Conservation (phyloP, 1,140 invertebrate species). For the Drosophila azteca region DNA sequence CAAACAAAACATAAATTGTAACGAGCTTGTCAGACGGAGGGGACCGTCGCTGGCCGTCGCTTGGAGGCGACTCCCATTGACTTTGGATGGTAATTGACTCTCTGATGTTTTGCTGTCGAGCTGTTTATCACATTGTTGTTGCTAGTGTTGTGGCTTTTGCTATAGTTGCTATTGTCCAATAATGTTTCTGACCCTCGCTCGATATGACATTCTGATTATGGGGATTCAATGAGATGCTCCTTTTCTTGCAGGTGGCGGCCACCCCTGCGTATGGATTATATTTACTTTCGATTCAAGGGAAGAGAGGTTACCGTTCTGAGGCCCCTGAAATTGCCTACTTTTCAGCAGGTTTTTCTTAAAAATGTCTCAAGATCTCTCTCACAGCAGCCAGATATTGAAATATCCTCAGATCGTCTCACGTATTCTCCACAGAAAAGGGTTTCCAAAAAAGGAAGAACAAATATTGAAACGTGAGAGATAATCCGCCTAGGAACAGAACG, state of each 20-base stretch:
- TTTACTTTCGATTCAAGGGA: neutral
- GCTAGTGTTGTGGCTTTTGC: constrained; percentile 47
- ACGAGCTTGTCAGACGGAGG: constrained; percentile 52
- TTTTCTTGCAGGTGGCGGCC: neutral
- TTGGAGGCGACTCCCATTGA: constrained; percentile 7
- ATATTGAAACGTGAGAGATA: constrained; percentile 38
- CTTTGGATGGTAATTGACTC: constrained; percentile 54
- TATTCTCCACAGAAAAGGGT: too few species aligned
- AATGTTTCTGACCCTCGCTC: constrained; percentile 22
- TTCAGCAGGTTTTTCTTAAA: too few species aligned
- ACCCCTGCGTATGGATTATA: constrained; percentile 44
- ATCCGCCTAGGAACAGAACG: constrained; percentile 30
- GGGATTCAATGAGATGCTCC: constrained; percentile 13
- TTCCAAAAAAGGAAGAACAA: neutral
- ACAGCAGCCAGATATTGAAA: too few species aligned
- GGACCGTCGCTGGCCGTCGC: constrained; percentile 1
- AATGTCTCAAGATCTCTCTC: too few species aligned
- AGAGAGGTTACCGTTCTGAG: too few species aligned
- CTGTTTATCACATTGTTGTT: constrained; percentile 59
- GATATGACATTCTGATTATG: constrained; percentile 24
- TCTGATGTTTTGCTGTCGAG: constrained; percentile 51
- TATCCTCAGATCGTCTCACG: too few species aligned
- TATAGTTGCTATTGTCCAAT: constrained; percentile 46
- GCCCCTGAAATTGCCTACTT: too few species aligned
- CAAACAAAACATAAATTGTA: constrained; percentile 62